phyloP scores from a whole-genome alignment of 37 sponge, comb jelly and placozoan genomes.

The Aphrocallistes beatrix region DNA sequence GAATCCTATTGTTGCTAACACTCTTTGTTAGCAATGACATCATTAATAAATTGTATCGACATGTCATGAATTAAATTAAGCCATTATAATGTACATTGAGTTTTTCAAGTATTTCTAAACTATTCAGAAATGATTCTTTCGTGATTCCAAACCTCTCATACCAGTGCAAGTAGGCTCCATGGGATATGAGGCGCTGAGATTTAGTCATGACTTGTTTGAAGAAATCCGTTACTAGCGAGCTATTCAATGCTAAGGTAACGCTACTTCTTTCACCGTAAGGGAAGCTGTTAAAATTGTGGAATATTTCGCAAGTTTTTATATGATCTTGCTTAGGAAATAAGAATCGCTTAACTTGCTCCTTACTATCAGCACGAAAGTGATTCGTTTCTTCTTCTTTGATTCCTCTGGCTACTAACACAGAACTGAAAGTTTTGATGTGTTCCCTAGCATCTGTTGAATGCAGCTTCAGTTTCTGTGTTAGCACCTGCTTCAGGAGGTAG shows the following conservation, averaged over 20 bases:
- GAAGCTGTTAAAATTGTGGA: not conserved
- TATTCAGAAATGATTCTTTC: slow-evolving; percentile 32
- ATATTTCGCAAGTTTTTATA: not conserved
- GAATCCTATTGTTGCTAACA: no score
- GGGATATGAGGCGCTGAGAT: not conserved
- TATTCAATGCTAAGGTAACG: slow-evolving; percentile 34
- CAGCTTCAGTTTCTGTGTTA: not conserved
- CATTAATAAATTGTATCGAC: no score
- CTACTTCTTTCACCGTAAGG: not conserved
- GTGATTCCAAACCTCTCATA: slow-evolving; percentile 50
- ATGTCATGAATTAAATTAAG: no score
- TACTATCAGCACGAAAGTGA: not conserved
- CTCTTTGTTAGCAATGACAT: no score
- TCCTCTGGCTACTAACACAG: not conserved
- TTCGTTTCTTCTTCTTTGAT: not conserved
- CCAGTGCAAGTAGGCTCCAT: slow-evolving; percentile 72
- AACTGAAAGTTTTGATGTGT: not conserved
- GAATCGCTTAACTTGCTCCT: not conserved
- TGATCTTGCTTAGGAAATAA: not conserved
- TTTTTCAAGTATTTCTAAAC: slow-evolving; percentile 29
- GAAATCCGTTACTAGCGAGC: slow-evolving; percentile 24
- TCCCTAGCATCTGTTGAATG: not conserved
- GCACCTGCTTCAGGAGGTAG: not conserved
- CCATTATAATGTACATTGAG: slow-evolving; percentile 38
- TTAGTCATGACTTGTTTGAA: slow-evolving; percentile 25